Percentiles rank a stretch among this genome's conserved stretches.
These are phyloP conservation scores for Argynnis bischoffii DNA, from an alignment of 2,888 invertebrate genomes.

Conservation along the genomic window DNA sequence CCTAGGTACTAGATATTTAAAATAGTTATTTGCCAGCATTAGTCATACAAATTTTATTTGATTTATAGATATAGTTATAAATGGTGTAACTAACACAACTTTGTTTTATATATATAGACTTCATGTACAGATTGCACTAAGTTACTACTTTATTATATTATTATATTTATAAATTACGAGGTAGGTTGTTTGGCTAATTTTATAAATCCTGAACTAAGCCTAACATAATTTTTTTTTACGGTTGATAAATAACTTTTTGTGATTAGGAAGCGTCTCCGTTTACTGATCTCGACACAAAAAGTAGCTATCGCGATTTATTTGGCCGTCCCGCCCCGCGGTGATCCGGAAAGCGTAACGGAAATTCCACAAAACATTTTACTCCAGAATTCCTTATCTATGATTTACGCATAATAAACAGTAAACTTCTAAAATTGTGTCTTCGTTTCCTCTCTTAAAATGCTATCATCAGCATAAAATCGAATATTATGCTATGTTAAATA, in stretches of 20 bases:
- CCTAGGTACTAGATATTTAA: too few species aligned
- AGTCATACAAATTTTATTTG: too few species aligned
- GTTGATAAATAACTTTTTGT: neutral
- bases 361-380: constrained; percentile 21
- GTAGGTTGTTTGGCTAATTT: too few species aligned
- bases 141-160: too few species aligned
- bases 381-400: constrained; percentile 19
- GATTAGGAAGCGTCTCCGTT: constrained; percentile 6
- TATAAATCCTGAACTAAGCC: neutral
- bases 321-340: constrained; percentile 9
- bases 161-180: too few species aligned
- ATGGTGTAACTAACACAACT: too few species aligned
- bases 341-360: constrained; percentile 10
- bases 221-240: neutral
- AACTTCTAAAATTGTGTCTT: constrained; percentile 5
- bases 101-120: too few species aligned
- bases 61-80: too few species aligned
- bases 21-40: too few species aligned
- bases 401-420: constrained; percentile 17
- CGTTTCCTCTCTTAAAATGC: constrained; percentile 15
- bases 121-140: too few species aligned
- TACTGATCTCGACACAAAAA: constrained; percentile 9
- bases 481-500: neutral
- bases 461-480: neutral
- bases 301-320: constrained; percentile 23